phyloP scores from a whole-genome alignment of 2,888 invertebrate genomes.

The Heliconius erato region DNA sequence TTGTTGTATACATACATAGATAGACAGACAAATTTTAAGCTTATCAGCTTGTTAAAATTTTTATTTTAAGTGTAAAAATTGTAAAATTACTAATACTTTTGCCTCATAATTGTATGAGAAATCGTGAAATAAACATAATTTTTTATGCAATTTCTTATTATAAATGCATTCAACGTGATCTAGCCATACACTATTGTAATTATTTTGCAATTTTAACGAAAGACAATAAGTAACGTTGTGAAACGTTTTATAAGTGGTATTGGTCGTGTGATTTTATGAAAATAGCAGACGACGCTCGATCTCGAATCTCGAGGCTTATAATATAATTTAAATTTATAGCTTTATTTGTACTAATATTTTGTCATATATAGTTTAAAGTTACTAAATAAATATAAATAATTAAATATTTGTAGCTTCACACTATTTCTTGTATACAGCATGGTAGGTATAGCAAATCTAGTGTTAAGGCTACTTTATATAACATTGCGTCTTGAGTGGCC shows the following conservation, averaged over 20 bases:
- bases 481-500: too few species aligned
- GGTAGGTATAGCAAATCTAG: not conserved
- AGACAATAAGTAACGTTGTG: not conserved
- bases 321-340: slow-evolving; percentile 6
- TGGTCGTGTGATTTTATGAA: slow-evolving; percentile 12
- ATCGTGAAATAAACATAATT: not conserved
- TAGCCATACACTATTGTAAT: not conserved
- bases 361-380: not conserved
- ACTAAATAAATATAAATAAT: not conserved
- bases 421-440: too few species aligned
- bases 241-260: not conserved
- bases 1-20: not conserved
- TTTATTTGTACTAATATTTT: not conserved
- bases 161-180: slow-evolving; percentile 3
- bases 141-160: not conserved
- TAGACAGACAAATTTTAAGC: not conserved
- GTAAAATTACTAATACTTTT: not conserved
- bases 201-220: slow-evolving; percentile 10
- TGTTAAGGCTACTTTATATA: not conserved
- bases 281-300: not conserved
- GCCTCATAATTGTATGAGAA: not conserved
- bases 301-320: not conserved
- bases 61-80: not conserved
- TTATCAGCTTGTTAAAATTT: not conserved
- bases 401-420: not conserved